Base-by-base conservation (phyloP, 2,797 vertebrate species). In the Eospalax fontanierii region DNA sequence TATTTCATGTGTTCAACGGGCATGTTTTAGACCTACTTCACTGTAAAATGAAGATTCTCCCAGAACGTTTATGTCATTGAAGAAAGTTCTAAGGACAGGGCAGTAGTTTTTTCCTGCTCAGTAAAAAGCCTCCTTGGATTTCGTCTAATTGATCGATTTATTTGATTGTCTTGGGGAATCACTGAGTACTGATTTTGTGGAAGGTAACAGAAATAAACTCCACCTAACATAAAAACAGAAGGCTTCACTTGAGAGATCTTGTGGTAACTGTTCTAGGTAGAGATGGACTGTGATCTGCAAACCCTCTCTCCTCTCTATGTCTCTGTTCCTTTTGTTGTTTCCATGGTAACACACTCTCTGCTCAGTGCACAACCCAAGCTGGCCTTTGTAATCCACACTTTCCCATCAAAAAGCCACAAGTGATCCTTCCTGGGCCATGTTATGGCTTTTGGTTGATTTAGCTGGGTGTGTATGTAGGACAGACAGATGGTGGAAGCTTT, bases 271-370 rank as follows among this genome's bases (percentile, higher is more conserved):
- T 46, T 73, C 30, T 9, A 14, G 65, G 57, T 7, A 50, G 26
- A 81, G 18, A 5, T 0, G 22, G 6, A 0, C 0, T 35, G 12
- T 26, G 0, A 0, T 35, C 57, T 40, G 19, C 9, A 63, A 11
- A 1, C 8, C 0, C 11, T 59, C 4, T 63, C 65, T 9, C 16
- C 22, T 30, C 57, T 76, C 38, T 50, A 0, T 5, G 61, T 65
- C 38, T 65, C 28, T 71, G 9, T 33, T 28, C 6, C 8, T 68
- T 61, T 40, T n/a, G 57, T 66, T 6, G 1, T 40, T 65, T 73
- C 21, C 38, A 46, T 75, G 4, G 0, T 35, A 4, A 35, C 10
- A n/a, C 2, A 7, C 1, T 80, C 38, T 71, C 18, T 57, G 28
- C 35, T 50, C 28, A 24, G 63, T n/a, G 40, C 18, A 24, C 7